Evolutionary conservation across 2,888 invertebrate species (phyloP), one percentile per base, ranked within the genome.

Genomic region (Caradrina kadenii): DNA sequence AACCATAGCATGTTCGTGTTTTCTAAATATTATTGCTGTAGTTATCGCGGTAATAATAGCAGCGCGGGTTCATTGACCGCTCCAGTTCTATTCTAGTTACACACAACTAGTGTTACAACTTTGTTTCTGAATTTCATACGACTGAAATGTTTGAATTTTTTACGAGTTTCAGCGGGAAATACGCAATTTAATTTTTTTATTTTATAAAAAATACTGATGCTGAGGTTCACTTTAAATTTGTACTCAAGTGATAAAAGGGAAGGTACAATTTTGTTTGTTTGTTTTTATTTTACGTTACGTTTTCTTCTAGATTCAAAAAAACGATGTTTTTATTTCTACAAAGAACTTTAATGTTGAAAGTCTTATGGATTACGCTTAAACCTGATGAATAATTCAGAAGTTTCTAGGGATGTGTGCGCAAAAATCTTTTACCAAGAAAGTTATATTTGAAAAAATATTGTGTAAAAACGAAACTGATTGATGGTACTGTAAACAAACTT

Each of bases 1-100:
- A 91, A 90, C 90, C 88, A 87, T 35, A 35, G 35, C 8, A 8
- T 88, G 87, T 81, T 73, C 86, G 84, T 89, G 91, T 91, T 92
- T 89, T 90, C 89, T 79, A 88, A 92, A 92, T 89, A 91, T 90
- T 90, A 91, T 86, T 88, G 85, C 84, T 62, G 89, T 81, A 87
- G 89, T 91, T 92, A 93, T 93, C 89, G 90, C 86, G 90, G 92
- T 93, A 92, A 92, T 94, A 92, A 92, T 91, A 91, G 89, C 87
- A 80, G 78, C 70, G 63, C 62, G 89, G 80, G 93, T 86, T 93
- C 94, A 93, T 90, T 88, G 94, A 91, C 93, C 93, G 94, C 86
- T 89, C 93, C 80, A 94, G 87, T 94, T 95, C 90, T 94, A 92
- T 91, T 92, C 91, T 92, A 92, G 90, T 92, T 87, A 88, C 91